Evolutionary conservation across 35 echinoderm and acorn worm genomes (phyloP), one percentile per base, ranked within the genome.

Genomic region (Strongylocentrotus purpuratus): DNA sequence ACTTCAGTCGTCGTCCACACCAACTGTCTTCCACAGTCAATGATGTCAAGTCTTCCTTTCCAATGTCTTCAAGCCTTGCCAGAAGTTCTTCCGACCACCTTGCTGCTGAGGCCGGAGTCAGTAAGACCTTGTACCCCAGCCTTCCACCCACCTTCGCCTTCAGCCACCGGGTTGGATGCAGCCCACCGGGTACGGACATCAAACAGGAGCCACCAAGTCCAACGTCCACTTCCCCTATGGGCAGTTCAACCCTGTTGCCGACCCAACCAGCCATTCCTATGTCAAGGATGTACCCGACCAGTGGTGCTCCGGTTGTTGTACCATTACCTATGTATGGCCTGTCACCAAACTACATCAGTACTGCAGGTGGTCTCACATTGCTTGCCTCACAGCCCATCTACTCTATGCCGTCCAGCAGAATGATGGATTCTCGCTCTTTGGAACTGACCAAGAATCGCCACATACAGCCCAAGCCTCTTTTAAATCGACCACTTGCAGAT

Each of bases 141-240:
- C 91, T 93, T 46, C 91, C 91, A 3, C n/a, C 91, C 11, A 46
- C 46, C 91, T 47, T 93, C 91, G 47, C 91, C 5, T 93, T 46
- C 91, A 32, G 45, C 28, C 91, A 93, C 13, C 45, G 91, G n/a
- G 91, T 93, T 58, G 91, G 91, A 32, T 46, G 91, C 91, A 93
- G 91, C 46, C 91, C 91, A 25, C 91, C 91, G 18, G 91, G 91
- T 48, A 48, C 91, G 20, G 91, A 93, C 14, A 93, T 93, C 91
- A 93, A 93, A 58, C 91, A 93, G 31, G 91, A 93, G 48, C 91
- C 91, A 93, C 91, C 91, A 31, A 93, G 91, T 93, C 91, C 91
- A 46, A 47, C 91, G 11, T 93, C 91, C 31, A 55, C 91, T 31
- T 48, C 91, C 18, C 10, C 46, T 11, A 47, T 58, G n/a, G 31